Conservation (phyloP, 2,888 invertebrate genomes). For the Operophtera brumata region DNA sequence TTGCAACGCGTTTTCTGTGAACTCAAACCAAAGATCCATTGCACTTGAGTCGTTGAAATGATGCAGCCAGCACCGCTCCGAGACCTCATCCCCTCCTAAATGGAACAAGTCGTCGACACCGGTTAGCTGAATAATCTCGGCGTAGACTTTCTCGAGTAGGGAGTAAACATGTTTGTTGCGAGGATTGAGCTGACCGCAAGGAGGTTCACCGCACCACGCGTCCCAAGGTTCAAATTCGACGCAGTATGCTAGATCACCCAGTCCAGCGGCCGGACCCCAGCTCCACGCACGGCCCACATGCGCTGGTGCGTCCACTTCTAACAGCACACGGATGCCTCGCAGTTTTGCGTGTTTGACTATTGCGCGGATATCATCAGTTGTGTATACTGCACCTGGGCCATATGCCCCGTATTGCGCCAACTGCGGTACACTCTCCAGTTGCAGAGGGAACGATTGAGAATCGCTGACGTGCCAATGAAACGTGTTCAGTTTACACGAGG, state of each 20-base stretch:
- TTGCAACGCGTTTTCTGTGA: slow-evolving; percentile 83
- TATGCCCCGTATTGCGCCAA: slow-evolving; percentile 92
- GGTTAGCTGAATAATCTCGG: slow-evolving; percentile 86
- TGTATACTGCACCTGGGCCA: slow-evolving; percentile 88
- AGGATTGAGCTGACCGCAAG: slow-evolving; percentile 92
- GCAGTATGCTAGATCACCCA: slow-evolving; percentile 90
- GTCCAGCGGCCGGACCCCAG: slow-evolving; percentile 87
- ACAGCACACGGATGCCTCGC: slow-evolving; percentile 91
- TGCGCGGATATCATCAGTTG: slow-evolving; percentile 84
- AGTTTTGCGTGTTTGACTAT: slow-evolving; percentile 88
- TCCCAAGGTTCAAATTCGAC: slow-evolving; percentile 91
- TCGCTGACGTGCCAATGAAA: slow-evolving; percentile 97
- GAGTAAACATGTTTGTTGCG: slow-evolving; percentile 88
- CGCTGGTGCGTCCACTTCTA: slow-evolving; percentile 95
- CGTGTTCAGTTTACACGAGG: slow-evolving; percentile 93
- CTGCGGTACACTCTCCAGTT: slow-evolving; percentile 87
- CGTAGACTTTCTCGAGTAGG: slow-evolving; percentile 86
- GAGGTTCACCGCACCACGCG: slow-evolving; percentile 90
- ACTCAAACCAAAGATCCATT: slow-evolving; percentile 89
- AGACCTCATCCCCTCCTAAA: slow-evolving; percentile 91
- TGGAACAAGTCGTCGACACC: slow-evolving; percentile 90
- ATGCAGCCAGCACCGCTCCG: slow-evolving; percentile 89
- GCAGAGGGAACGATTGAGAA: slow-evolving; percentile 95
- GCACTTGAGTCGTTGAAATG: slow-evolving; percentile 88
- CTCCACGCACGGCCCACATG: slow-evolving; percentile 94